phyloP scores from a whole-genome alignment of 2,113 vertebrate genomes.

The Hiodon alosoides region DNA sequence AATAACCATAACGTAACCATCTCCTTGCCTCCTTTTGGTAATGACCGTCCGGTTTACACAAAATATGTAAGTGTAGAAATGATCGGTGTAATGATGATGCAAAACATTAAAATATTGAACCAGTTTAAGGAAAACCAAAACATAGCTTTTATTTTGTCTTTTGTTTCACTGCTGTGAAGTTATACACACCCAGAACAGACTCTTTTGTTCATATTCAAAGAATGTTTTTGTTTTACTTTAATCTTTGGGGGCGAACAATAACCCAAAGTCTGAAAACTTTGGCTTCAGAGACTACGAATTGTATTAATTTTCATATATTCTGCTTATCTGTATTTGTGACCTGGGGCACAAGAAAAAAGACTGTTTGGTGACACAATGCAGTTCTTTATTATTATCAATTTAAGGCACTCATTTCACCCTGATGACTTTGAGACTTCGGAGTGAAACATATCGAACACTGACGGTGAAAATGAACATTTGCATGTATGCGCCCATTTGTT shows the following conservation, averaged over 20 bases:
- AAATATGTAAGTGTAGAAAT: too few species aligned
- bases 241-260: conserved; percentile 6
- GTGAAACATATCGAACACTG: not conserved
- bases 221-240: not conserved
- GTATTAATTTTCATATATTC: conserved; percentile 1
- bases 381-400: not conserved
- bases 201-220: too few species aligned
- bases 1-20: conserved; percentile 46
- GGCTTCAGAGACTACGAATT: not conserved
- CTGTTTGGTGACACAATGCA: conserved; percentile 24
- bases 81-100: too few species aligned
- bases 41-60: too few species aligned
- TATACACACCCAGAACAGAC: too few species aligned
- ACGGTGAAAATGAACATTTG: not conserved
- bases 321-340: conserved; percentile 20
- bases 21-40: too few species aligned
- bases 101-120: too few species aligned
- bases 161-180: too few species aligned
- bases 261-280: conserved; percentile 7
- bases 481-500: not conserved
- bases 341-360: conserved; percentile 20
- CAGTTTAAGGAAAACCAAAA: too few species aligned
- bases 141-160: too few species aligned
- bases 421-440: not conserved
- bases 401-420: conserved; percentile 1